Base-by-base conservation (phyloP, 1,140 invertebrate species). In the Drosophila obscura region DNA sequence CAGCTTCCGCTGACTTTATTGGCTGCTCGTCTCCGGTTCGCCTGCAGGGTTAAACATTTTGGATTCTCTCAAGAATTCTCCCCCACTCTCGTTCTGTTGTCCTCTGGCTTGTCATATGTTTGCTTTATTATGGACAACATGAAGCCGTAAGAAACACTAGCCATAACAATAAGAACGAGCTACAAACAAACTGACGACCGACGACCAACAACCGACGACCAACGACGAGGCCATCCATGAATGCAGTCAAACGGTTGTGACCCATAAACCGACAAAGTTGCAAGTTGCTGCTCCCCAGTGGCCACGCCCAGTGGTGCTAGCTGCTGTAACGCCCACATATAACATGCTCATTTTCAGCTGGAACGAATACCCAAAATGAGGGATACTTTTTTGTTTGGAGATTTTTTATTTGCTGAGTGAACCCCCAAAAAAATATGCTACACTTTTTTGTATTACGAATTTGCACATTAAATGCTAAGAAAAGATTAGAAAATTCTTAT, bases 191-290 rank as follows among this genome's bases (percentile, higher is more conserved):
- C 58, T 41, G 19, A 62, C 50, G 41, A 43, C 31, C 26, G 24
- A 60, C 31, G 35, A 15, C 15, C 43, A 24, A 13, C 35, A 4
- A 46, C 43, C 8, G 5, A 43, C 15, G 41, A 13, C 39, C 41
- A 19, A 13, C 35, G 41, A 13, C 39, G 22, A 39, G 35, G 35
- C 62, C 19, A 35, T 11, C 62, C 58, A 56, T 28, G 43, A 75
- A 52, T 84, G 81, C 81, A 87, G 68, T 60, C 67, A 87, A 84
- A 74, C 61, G 77, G 64, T 87, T 87, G 64, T 69, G 77, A 87
- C 81, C 80, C 82, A 84, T 84, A 81, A 84, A 84, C 51, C 63
- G 78, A 84, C 81, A 84, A 81, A 74, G 82, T 84, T 84, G 81
- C 78, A 74, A 57, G 35, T 61, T 69, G 51, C 52, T 57, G 39